phyloP scores from a whole-genome alignment of 2,888 invertebrate species.

The Tenthredo distinguenda region DNA sequence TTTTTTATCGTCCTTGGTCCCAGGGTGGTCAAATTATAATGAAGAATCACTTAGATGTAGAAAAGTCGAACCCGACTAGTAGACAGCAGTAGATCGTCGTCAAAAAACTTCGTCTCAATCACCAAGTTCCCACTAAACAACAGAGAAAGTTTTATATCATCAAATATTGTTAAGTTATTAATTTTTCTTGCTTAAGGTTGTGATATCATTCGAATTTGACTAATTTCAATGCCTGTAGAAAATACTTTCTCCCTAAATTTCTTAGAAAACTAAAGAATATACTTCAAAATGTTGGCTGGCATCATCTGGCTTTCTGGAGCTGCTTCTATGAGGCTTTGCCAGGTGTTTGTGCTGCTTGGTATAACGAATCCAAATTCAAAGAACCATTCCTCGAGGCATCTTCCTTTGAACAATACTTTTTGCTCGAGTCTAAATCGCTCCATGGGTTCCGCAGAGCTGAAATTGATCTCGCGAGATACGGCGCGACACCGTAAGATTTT shows the following conservation, averaged over 20 bases:
- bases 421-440: constrained; percentile 97
- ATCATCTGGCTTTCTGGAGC: constrained; percentile 99
- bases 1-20: constrained; percentile 50
- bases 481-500: constrained; percentile 96
- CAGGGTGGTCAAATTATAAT: constrained; percentile 18
- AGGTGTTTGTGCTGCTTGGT: constrained; percentile 98
- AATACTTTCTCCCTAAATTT: not conserved
- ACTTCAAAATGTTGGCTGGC: constrained; percentile 99
- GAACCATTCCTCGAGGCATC: constrained; percentile 98
- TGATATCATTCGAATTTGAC: not conserved
- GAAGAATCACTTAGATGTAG: constrained; percentile 86
- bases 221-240: not conserved
- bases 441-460: constrained; percentile 94
- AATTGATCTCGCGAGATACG: constrained; percentile 94
- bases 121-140: constrained; percentile 94
- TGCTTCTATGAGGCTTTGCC: constrained; percentile 99
- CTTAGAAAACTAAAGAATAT: constrained; percentile 63
- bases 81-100: constrained; percentile 95
- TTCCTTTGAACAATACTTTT: constrained; percentile 90
- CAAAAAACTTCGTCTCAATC: constrained; percentile 98
- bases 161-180: not conserved
- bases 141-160: constrained; percentile 56
- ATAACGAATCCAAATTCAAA: constrained; percentile 99
- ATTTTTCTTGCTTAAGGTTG: not conserved
- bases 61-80: constrained; percentile 97